Evolutionary conservation across 2,113 vertebrate species (phyloP), one percentile per base, ranked within the genome.

Genomic region (Pterocles burchelli): DNA sequence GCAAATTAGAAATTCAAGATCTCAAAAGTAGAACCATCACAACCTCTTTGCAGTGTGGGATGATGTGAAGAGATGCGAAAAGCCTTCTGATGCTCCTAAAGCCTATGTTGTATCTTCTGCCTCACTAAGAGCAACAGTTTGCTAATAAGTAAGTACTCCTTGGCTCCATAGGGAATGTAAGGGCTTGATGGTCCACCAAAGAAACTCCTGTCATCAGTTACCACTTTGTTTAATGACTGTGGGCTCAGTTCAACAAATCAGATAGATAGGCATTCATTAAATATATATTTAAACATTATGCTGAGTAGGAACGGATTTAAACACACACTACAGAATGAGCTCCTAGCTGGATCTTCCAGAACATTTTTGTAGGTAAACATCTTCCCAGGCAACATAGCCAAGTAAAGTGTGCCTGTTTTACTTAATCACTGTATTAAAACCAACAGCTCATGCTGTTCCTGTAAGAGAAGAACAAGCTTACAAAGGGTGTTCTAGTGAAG

Each of bases 391-490:
- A 85, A 49, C 21, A 36, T 10, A 83, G 41, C 55, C 76, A 54
- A 70, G 11, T 46, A 46, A 91, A 58, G 33, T 75, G 20, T 55
- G 14, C 13, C 41, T 82, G 19, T 75, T 96, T 94, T 72, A 62
- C 26, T 73, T 89, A 94, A 88, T 87, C 55, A 10, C 25, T 46
- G 46, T 91, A 70, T 93, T 88, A 93, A 91, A 85, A 79, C 5
- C 22, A 73, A 66, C 34, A 19, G 31, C 45, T 96, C 61, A 43
- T 66, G 58, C 58, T 94, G 78, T 82, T 93, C 74, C 43, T 61
- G n/a, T 41, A 65, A 36, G 54, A 76, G 31, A 91, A 62, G 26
- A 87, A 82, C 49, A 85, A 85, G 26, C 51, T 95, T 93, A 62
- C 22, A 22, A 90, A 95, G 93, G 17, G 7, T 84, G 26, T 33